Percentiles rank a stretch among this genome's conserved stretches.
These are phyloP conservation scores for Hydractinia symbiolongicarpus DNA, from an alignment of 30 jellyfish, hydroid and myxozoan species.

Conservation along the genomic window DNA sequence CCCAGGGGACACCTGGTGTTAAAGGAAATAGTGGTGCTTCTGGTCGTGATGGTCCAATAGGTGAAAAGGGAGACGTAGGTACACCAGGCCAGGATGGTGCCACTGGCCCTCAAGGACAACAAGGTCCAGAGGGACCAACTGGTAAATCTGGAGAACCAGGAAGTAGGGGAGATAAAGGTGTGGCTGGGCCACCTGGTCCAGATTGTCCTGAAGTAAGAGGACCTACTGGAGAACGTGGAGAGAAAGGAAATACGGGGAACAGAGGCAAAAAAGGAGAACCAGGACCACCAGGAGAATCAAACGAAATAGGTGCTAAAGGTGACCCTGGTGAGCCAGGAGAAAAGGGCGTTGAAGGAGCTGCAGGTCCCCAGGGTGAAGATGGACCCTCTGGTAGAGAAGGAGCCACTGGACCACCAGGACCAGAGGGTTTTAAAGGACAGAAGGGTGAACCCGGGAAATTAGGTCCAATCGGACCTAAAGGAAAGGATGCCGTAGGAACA, in stretches of 20 bases:
- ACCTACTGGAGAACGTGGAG: constrained; percentile 43
- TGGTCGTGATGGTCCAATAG: constrained; percentile 37
- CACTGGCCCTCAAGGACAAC: constrained; percentile 30
- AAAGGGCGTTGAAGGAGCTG: constrained; percentile 43
- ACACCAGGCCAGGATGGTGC: constrained; percentile 18
- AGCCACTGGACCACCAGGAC: constrained; percentile 52
- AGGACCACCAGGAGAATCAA: constrained; percentile 36
- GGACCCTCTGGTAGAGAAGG: constrained; percentile 61
- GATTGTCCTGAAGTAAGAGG: constrained; percentile 42
- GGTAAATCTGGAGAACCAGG: constrained; percentile 32
- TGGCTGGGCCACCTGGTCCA: constrained; percentile 24
- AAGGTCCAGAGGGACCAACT: constrained; percentile 54
- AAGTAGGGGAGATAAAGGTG: constrained; percentile 47
- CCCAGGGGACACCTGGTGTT: constrained; percentile 42
- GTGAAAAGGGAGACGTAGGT: constrained; percentile 34
- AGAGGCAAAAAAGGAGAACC: constrained; percentile 31
- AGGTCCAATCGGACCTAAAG: constrained; percentile 58
- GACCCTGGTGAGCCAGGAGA: constrained; percentile 32
- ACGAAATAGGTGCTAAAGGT: constrained; percentile 17
- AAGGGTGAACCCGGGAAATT: constrained; percentile 41
- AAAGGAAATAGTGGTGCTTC: constrained; percentile 49
- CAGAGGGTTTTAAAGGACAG: constrained; percentile 50
- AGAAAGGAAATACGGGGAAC: constrained; percentile 46
- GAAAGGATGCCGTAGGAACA: constrained; percentile 3
- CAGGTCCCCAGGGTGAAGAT: constrained; percentile 52